Percentiles rank a stretch among this genome's conserved stretches.
Evolutionary conservation across 2,888 invertebrate species (phyloP).

Genomic region (Exephanes ischioxanthus): DNA sequence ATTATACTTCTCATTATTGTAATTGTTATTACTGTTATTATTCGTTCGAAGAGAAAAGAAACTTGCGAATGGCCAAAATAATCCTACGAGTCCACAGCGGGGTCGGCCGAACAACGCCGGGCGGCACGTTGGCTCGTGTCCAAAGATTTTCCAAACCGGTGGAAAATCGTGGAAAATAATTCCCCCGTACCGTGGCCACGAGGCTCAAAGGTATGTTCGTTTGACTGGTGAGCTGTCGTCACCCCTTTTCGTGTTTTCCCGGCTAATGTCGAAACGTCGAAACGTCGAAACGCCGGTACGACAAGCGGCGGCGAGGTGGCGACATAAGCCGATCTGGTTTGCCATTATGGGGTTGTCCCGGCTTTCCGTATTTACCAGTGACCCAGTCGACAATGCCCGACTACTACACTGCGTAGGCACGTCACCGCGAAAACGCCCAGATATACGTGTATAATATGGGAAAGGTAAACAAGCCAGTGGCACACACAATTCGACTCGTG

Average conservation of each 20-base stretch:
- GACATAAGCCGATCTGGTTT: conserved; percentile 75
- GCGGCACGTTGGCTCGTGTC: background rate
- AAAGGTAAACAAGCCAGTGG: conserved; percentile 74
- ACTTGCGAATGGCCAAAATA: too few species aligned
- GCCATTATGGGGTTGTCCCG: conserved; percentile 48
- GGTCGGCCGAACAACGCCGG: too few species aligned
- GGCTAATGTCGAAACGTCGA: conserved; percentile 15
- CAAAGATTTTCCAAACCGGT: background rate
- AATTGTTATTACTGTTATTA: too few species aligned
- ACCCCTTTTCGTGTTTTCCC: conserved; percentile 54
- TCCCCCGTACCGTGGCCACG: background rate
- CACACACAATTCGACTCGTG: conserved; percentile 26
- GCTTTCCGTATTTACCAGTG: conserved; percentile 65
- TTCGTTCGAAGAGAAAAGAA: too few species aligned
- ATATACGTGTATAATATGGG: conserved; percentile 76
- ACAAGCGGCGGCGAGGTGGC: conserved; percentile 52
- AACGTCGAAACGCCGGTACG: conserved; percentile 70
- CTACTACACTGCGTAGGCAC: conserved; percentile 57
- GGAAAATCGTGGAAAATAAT: conserved; percentile 5
- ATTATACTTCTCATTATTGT: too few species aligned
- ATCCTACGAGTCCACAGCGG: too few species aligned
- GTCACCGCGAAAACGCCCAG: conserved; percentile 69
- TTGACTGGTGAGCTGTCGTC: conserved; percentile 39
- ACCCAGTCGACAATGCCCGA: conserved; percentile 31
- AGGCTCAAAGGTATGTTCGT: conserved; percentile 6